These are phyloP conservation scores for Misgurnus anguillicaudatus DNA, from an alignment of 2,113 vertebrate species.

Conservation along the genomic window DNA sequence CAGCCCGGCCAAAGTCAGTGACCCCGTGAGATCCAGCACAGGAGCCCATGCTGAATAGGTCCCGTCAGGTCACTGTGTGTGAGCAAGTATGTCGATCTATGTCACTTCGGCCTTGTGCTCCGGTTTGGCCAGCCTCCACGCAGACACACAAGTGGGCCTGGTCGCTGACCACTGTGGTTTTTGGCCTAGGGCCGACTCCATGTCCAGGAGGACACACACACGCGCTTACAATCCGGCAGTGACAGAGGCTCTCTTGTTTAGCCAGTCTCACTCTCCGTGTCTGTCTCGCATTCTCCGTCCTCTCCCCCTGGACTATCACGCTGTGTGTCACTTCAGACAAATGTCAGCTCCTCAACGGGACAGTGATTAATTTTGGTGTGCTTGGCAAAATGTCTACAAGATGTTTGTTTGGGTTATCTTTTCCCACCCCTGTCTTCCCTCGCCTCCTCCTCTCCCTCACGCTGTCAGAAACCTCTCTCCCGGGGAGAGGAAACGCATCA, in stretches of 20 bases:
- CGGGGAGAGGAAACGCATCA: conserved; percentile 49
- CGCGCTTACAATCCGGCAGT: conserved; percentile 61
- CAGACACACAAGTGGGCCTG: conserved; percentile 59
- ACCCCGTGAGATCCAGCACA: conserved; percentile 49
- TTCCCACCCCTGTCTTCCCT: conserved; percentile 59
- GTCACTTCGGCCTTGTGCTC: conserved; percentile 69
- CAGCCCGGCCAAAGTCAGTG: conserved; percentile 25
- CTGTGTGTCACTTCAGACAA: conserved; percentile 74
- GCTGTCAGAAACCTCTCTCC: conserved; percentile 46
- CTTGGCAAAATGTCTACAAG: conserved; percentile 75
- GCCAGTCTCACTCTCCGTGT: conserved; percentile 56
- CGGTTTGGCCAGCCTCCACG: conserved; percentile 68
- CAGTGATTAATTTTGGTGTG: conserved; percentile 77
- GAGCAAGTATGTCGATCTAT: conserved; percentile 61
- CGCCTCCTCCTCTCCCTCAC: conserved; percentile 26
- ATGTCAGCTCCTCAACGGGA: conserved; percentile 74
- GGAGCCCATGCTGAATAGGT: conserved; percentile 66
- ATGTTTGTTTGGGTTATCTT: conserved; percentile 78
- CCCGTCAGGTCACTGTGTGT: conserved; percentile 40
- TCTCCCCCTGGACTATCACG: conserved; percentile 70
- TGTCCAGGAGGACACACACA: conserved; percentile 66
- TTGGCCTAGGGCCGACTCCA: conserved; percentile 70
- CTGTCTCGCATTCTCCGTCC: conserved; percentile 64
- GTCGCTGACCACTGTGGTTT: conserved; percentile 70
- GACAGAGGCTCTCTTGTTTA: conserved; percentile 71